Evolutionary conservation across 2,888 invertebrate genomes (phyloP).

Genomic region (Meteorus colon): DNA sequence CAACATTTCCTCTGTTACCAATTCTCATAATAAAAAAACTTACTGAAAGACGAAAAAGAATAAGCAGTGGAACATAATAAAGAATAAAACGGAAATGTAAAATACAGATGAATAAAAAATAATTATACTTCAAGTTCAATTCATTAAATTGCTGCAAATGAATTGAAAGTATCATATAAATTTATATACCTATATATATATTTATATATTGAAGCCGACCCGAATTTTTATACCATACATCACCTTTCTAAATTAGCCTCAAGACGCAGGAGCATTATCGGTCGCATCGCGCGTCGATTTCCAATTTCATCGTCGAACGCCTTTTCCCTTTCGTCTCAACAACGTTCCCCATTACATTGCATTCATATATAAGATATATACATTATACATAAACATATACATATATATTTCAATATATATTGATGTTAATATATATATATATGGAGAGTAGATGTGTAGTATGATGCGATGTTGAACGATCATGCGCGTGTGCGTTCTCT

Average conservation of each 20-base stretch:
- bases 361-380: neutral
- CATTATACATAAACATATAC: neutral
- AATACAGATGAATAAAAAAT: neutral
- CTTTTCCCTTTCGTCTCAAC: neutral
- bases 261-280: constrained; percentile 39
- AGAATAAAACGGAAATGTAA: neutral
- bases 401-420: neutral
- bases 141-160: neutral
- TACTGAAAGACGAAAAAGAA: neutral
- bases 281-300: constrained; percentile 42
- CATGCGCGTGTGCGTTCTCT: neutral
- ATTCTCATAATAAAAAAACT: neutral
- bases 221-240: constrained; percentile 54
- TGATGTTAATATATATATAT: neutral
- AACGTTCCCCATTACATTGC: neutral
- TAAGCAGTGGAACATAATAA: neutral
- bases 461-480: neutral
- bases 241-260: constrained; percentile 62
- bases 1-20: too few relatives aligned
- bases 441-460: neutral
- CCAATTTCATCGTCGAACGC: constrained; percentile 41
- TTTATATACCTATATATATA: constrained; percentile 21
- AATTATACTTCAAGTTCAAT: neutral
- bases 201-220: constrained; percentile 48
- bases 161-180: constrained; percentile 33